Evolutionary conservation across 1,140 invertebrate genomes (phyloP).

Genomic region (Pseudomyrmex pallidus): DNA sequence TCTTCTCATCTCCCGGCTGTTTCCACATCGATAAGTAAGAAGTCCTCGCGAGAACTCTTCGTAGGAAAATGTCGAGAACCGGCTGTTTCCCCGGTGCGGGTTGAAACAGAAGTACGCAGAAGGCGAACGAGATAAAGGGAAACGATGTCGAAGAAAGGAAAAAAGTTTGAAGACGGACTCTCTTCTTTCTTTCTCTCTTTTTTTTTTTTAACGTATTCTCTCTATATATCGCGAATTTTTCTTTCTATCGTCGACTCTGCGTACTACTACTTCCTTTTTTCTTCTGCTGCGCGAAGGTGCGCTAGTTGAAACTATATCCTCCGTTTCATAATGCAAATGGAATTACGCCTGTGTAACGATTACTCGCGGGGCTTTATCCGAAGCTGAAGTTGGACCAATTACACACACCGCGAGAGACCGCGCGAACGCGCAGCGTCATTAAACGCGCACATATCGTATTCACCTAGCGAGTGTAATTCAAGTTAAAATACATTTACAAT

Average conservation of each 20-base stretch:
- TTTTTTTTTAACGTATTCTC: too few relatives aligned
- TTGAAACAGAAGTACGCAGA: slow-evolving; percentile 51
- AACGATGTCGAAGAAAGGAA: slow-evolving; percentile 53
- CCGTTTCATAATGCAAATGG: not conserved
- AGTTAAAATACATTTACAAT: slow-evolving; percentile 44
- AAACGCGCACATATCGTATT: not conserved
- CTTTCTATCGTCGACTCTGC: not conserved
- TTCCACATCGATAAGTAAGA: slow-evolving; percentile 62
- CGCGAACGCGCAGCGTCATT: not conserved
- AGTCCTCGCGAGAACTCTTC: slow-evolving; percentile 60
- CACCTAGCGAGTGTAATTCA: not conserved
- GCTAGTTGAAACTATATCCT: slow-evolving; percentile 34
- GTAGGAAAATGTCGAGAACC: slow-evolving; percentile 63
- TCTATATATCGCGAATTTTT: not conserved
- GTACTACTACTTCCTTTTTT: not conserved
- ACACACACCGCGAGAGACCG: not conserved
- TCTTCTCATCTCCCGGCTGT: slow-evolving; percentile 43
- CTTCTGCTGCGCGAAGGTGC: not conserved
- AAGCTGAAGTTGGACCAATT: slow-evolving; percentile 14
- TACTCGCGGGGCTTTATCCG: not conserved
- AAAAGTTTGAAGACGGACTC: slow-evolving; percentile 53
- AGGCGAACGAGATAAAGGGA: slow-evolving; percentile 53
- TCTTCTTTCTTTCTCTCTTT: not conserved
- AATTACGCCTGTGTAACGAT: slow-evolving; percentile 27
- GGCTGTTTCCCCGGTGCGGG: slow-evolving; percentile 51